phyloP scores from a whole-genome alignment of 2,888 invertebrate genomes.

The Hemithea aestivaria region DNA sequence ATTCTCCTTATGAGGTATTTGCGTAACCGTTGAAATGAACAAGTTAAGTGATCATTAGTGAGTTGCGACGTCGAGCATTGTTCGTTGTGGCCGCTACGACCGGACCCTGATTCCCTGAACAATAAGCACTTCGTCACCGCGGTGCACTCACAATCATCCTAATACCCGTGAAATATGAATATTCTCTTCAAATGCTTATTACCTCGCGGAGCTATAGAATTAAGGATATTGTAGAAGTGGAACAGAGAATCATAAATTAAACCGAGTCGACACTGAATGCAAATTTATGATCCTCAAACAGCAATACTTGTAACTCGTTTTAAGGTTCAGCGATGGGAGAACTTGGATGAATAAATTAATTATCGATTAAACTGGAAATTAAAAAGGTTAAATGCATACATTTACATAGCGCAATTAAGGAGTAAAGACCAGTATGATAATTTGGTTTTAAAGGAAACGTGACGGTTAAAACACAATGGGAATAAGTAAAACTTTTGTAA shows the following conservation, averaged over 20 bases:
- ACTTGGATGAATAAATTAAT: constrained; percentile 18
- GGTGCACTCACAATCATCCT: constrained; percentile 29
- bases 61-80: constrained; percentile 26
- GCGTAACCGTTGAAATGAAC: constrained; percentile 21
- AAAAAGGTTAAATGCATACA: constrained; percentile 12
- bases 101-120: constrained; percentile 23
- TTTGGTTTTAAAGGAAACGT: no score
- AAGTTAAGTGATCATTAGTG: constrained; percentile 24
- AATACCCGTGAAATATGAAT: constrained; percentile 43
- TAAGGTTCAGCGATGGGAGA: constrained; percentile 17
- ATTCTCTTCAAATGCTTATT: constrained; percentile 33
- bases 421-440: no score
- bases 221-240: constrained; percentile 28
- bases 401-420: constrained; percentile 10
- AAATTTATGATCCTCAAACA: constrained; percentile 23
- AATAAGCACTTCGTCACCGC: constrained; percentile 35
- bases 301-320: constrained; percentile 19
- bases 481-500: no score
- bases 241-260: constrained; percentile 26
- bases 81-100: constrained; percentile 25
- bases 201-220: constrained; percentile 15
- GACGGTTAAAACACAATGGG: no score
- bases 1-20: constrained; percentile 12
- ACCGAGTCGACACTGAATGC: constrained; percentile 29
- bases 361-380: constrained; percentile 12